phyloP scores from a whole-genome alignment of 2,113 vertebrate genomes.

The Bombycilla garrulus region DNA sequence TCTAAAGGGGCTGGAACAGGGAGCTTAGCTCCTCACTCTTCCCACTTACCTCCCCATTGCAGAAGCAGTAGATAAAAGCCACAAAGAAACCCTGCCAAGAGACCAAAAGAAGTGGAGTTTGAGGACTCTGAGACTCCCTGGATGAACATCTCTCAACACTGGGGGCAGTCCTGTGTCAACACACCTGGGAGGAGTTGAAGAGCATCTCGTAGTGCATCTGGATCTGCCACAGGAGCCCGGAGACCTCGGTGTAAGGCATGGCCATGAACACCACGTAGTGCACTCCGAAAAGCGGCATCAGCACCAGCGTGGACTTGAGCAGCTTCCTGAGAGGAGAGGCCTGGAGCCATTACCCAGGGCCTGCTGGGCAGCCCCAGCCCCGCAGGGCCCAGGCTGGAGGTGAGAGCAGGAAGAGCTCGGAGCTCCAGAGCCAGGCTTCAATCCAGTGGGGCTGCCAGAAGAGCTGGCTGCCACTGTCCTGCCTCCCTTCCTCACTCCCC shows the following conservation, averaged over 20 bases:
- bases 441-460: not conserved
- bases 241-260: slow-evolving; percentile 94
- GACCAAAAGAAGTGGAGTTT: not conserved
- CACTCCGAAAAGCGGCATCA: slow-evolving; percentile 94
- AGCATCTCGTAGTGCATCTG: slow-evolving; percentile 99
- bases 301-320: slow-evolving; percentile 91
- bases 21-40: not conserved
- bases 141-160: accelerated
- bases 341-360: accelerated
- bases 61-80: slow-evolving; percentile 98
- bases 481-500: not conserved
- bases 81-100: slow-evolving; percentile 91
- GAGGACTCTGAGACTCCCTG: not conserved
- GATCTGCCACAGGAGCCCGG: slow-evolving; percentile 91
- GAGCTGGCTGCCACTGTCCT: not conserved
- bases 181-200: slow-evolving; percentile 96
- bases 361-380: not conserved
- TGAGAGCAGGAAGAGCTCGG: not conserved
- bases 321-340: slow-evolving; percentile 79
- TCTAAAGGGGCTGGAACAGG: not conserved
- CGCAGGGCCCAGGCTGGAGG: accelerated
- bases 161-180: accelerated
- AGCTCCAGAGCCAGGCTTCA: not conserved
- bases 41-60: slow-evolving; percentile 91
- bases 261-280: slow-evolving; percentile 97